phyloP scores from a whole-genome alignment of 2,888 invertebrate genomes.

The Onthophagus sagittarius region DNA sequence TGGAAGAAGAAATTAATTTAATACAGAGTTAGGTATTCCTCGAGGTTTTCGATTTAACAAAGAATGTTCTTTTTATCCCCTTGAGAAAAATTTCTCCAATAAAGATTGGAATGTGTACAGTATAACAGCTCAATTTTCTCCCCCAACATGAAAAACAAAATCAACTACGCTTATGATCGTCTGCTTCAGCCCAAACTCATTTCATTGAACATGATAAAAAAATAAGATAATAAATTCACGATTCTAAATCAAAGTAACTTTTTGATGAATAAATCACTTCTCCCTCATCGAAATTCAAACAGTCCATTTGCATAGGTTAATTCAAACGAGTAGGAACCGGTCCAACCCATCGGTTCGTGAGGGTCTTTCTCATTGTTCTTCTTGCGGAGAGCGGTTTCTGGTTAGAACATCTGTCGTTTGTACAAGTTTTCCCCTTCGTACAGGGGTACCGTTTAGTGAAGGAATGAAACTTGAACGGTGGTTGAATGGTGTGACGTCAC shows the following conservation, averaged over 20 bases:
- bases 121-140: neutral
- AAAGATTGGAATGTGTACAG: slow-evolving; percentile 3
- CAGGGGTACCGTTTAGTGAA: neutral
- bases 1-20: no score
- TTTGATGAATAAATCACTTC: slow-evolving; percentile 4
- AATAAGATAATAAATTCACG: no score
- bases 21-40: no score
- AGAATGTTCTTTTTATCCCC: neutral
- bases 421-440: neutral
- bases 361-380: neutral
- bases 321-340: neutral
- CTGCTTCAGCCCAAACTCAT: no score
- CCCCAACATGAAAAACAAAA: neutral
- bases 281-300: neutral
- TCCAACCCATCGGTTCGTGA: neutral
- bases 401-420: slow-evolving; percentile 6
- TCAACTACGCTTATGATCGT: no score
- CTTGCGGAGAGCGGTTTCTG: neutral
- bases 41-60: neutral
- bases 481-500: slow-evolving; percentile 11
- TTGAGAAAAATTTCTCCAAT: neutral
- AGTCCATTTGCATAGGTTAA: neutral
- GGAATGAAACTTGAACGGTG: slow-evolving; percentile 3
- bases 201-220: no score
- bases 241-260: neutral